phyloP scores from a whole-genome alignment of 2,113 vertebrate genomes.

The Gadus chalcogrammus region DNA sequence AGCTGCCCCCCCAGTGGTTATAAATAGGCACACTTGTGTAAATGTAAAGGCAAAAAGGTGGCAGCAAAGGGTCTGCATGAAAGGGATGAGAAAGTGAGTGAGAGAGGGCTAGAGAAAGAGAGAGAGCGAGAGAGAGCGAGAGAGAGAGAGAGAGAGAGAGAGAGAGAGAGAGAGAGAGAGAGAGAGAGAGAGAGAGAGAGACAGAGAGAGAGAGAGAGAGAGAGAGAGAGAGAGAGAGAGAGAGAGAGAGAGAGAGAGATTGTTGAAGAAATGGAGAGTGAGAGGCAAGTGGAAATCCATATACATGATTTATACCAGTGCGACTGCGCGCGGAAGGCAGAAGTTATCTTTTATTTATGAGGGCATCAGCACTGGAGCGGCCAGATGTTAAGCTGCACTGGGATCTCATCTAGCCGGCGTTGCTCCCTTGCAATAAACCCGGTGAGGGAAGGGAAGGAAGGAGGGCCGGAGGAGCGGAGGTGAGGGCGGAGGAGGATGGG shows the following conservation, averaged over 20 bases:
- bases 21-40: no score
- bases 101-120: no score
- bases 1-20: no score
- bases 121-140: no score
- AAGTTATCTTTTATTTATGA: slow-evolving; percentile 85
- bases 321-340: slow-evolving; percentile 65
- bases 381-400: slow-evolving; percentile 77
- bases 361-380: slow-evolving; percentile 69
- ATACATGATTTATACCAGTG: slow-evolving; percentile 82
- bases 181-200: slow-evolving; percentile 54
- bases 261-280: slow-evolving; percentile 65
- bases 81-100: no score
- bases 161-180: not conserved
- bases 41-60: no score
- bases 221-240: not conserved
- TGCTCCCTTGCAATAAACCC: slow-evolving; percentile 62
- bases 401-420: slow-evolving; percentile 71
- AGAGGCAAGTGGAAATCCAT: slow-evolving; percentile 75
- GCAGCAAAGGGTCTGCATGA: no score
- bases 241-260: slow-evolving; percentile 40
- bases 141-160: slow-evolving; percentile 12
- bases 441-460: slow-evolving; percentile 49
- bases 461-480: slow-evolving; percentile 10
- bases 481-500: slow-evolving; percentile 22
- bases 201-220: slow-evolving; percentile 49